Percentiles rank a stretch among this genome's conserved stretches.
These are phyloP conservation scores for Furcula furcula DNA, from an alignment of 2,888 invertebrate species.

Conservation along the genomic window DNA sequence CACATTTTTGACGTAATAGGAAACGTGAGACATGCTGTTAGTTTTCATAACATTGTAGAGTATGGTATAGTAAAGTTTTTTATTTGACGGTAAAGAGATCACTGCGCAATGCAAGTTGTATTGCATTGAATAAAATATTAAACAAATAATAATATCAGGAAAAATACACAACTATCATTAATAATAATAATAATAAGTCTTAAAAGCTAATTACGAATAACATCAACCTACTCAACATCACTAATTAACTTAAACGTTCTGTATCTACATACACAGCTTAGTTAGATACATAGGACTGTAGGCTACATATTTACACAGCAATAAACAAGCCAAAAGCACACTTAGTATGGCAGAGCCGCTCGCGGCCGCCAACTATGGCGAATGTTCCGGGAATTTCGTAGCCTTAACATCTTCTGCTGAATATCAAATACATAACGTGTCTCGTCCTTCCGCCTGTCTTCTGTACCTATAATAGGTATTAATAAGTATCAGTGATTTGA, in stretches of 20 bases:
- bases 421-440: constrained; percentile 61
- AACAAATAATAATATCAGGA: no score
- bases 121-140: no score
- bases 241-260: neutral
- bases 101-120: no score
- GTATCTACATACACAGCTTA: neutral
- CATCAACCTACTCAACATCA: neutral
- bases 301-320: constrained; percentile 14
- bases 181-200: no score
- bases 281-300: constrained; percentile 6
- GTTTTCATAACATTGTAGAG: no score
- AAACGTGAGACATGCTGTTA: no score
- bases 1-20: no score
- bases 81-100: no score
- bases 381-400: constrained; percentile 61
- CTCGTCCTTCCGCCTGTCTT: constrained; percentile 51
- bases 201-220: no score
- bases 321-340: constrained; percentile 32
- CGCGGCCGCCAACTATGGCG: constrained; percentile 41
- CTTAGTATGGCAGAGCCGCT: constrained; percentile 37
- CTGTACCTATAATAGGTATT: constrained; percentile 15
- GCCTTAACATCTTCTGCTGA: constrained; percentile 45
- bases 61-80: no score
- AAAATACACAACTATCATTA: no score
- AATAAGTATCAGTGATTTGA: no score